Evolutionary conservation across 2,113 vertebrate genomes (phyloP).

Genomic region (Albula goreensis): DNA sequence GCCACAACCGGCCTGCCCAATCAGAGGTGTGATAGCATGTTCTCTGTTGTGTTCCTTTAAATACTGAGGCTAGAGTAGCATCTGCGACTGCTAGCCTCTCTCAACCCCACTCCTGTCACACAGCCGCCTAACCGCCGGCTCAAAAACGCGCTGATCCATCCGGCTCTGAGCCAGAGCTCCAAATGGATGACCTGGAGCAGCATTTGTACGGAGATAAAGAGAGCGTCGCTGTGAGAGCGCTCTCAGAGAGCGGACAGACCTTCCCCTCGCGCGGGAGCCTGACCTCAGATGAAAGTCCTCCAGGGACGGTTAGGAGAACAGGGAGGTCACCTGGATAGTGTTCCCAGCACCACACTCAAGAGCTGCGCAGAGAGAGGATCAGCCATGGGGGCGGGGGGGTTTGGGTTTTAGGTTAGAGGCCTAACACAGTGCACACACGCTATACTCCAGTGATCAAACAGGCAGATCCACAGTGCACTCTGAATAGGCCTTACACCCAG

Average conservation of each 20-base stretch:
- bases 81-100: too few relatives aligned
- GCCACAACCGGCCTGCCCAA: background rate
- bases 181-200: slow-evolving; percentile 38
- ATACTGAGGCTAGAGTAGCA: too few relatives aligned
- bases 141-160: slow-evolving; percentile 56
- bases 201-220: slow-evolving; percentile 63
- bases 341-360: background rate
- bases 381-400: background rate
- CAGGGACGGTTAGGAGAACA: slow-evolving; percentile 34
- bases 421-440: background rate
- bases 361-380: background rate
- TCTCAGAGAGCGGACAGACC: slow-evolving; percentile 43
- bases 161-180: slow-evolving; percentile 49
- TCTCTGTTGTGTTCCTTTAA: too few relatives aligned
- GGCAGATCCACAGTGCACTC: background rate
- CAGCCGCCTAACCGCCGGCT: slow-evolving; percentile 34
- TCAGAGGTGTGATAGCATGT: too few relatives aligned
- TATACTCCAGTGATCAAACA: background rate
- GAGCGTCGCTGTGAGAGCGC: slow-evolving; percentile 57
- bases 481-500: background rate
- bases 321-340: slow-evolving; percentile 27
- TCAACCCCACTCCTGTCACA: slow-evolving; percentile 15
- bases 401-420: background rate
- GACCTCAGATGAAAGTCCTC: slow-evolving; percentile 61
- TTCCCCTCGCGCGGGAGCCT: slow-evolving; percentile 36